Evolutionary conservation across 1,140 invertebrate genomes (phyloP).

Genomic region (Lasioglossum baleicum): DNA sequence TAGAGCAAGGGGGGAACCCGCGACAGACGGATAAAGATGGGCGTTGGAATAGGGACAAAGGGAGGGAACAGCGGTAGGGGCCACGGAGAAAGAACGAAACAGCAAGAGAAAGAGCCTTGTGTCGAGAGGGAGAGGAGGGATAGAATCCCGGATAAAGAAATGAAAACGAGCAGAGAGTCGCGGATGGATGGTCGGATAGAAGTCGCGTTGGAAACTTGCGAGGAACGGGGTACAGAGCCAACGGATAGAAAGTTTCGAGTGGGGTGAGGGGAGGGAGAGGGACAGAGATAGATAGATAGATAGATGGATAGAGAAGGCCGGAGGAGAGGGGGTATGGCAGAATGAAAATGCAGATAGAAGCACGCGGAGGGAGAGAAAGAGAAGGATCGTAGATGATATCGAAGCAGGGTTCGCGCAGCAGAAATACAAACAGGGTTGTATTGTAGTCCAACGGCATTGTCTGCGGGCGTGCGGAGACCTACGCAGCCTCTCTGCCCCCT

Average conservation of each 20-base stretch:
- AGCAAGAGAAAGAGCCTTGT: background rate
- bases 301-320: too few species aligned
- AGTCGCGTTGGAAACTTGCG: background rate
- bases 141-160: background rate
- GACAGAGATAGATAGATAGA: too few species aligned
- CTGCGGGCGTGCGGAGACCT: slow-evolving; percentile 54
- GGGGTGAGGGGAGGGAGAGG: too few species aligned
- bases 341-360: slow-evolving; percentile 6
- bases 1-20: background rate
- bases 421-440: slow-evolving; percentile 59
- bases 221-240: background rate
- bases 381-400: slow-evolving; percentile 32
- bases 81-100: too few species aligned
- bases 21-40: background rate
- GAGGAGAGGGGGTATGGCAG: background rate
- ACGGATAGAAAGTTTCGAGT: background rate
- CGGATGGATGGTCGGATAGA: background rate
- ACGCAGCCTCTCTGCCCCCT: slow-evolving; percentile 4
- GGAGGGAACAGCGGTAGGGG: background rate
- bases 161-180: background rate
- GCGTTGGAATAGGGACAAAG: background rate
- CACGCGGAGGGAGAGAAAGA: background rate
- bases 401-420: slow-evolving; percentile 49
- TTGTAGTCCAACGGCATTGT: slow-evolving; percentile 63
- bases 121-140: too few species aligned